phyloP scores from a whole-genome alignment of 2,113 vertebrate species.

The Sorex araneus region DNA sequence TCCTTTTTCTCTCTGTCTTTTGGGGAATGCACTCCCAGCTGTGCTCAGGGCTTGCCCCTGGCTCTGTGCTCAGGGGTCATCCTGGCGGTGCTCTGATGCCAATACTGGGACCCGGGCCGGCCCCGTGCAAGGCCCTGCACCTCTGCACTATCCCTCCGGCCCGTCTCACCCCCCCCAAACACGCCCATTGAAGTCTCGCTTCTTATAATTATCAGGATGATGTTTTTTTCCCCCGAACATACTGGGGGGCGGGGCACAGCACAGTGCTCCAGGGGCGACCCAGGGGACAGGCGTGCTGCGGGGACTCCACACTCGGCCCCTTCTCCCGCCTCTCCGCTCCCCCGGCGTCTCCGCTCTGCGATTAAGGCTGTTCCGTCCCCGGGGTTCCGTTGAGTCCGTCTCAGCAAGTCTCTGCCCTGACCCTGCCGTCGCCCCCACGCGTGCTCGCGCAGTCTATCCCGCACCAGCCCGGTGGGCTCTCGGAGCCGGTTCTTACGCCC shows the following conservation, averaged over 20 bases:
- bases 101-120: neutral
- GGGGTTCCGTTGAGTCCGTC: too few species aligned
- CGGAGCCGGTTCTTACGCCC: slow-evolving; percentile 1
- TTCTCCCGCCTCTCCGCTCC: neutral
- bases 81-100: too few species aligned
- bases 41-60: neutral
- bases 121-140: too few species aligned
- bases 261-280: too few species aligned
- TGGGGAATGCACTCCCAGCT: too few species aligned
- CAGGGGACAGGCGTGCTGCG: too few species aligned
- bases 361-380: neutral
- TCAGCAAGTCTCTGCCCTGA: too few species aligned
- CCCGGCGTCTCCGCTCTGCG: fast-evolving
- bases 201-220: neutral
- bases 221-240: neutral
- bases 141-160: neutral
- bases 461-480: neutral
- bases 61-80: neutral
- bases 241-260: neutral
- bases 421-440: too few species aligned
- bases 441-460: too few species aligned
- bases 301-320: neutral
- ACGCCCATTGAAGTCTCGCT: slow-evolving; percentile 21
- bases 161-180: neutral
- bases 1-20: neutral